Conservation (phyloP, 2,797 vertebrate species). For the Silurus lanzhouensis region DNA sequence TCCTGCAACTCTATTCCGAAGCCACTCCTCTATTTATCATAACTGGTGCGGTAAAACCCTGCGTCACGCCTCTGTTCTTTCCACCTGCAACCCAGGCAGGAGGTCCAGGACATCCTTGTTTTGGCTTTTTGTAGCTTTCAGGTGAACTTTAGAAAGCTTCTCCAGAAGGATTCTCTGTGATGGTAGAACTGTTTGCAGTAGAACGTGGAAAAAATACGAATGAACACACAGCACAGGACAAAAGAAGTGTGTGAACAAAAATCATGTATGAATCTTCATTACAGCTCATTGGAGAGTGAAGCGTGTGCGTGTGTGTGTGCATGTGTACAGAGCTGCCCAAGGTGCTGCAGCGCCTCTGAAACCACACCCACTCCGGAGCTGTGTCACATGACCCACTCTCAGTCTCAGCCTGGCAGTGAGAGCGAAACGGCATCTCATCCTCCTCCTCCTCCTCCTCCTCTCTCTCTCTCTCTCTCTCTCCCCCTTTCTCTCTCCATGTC, state of each 20-base stretch:
- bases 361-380: constrained; percentile 13
- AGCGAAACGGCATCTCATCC: constrained; percentile 25
- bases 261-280: background rate
- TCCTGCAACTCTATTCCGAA: background rate
- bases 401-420: constrained; percentile 32
- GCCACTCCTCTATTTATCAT: too few species aligned
- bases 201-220: too few species aligned
- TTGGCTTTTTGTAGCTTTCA: too few species aligned
- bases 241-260: background rate
- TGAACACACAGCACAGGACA: too few species aligned
- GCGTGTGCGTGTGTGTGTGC: background rate
- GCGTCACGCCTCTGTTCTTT: too few species aligned
- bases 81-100: too few species aligned
- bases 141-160: too few species aligned
- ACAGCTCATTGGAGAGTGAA: background rate
- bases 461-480: background rate
- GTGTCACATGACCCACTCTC: constrained; percentile 30
- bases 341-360: constrained; percentile 21
- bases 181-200: too few species aligned
- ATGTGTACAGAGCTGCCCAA: constrained; percentile 7
- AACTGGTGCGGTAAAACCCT: background rate
- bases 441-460: background rate
- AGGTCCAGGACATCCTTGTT: too few species aligned
- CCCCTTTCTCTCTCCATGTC: background rate
- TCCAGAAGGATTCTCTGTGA: too few species aligned